Percentiles rank a stretch among this genome's conserved stretches.
phyloP scores from a whole-genome alignment of 2,797 vertebrate genomes.

The Neosilurus mollespiculum region DNA sequence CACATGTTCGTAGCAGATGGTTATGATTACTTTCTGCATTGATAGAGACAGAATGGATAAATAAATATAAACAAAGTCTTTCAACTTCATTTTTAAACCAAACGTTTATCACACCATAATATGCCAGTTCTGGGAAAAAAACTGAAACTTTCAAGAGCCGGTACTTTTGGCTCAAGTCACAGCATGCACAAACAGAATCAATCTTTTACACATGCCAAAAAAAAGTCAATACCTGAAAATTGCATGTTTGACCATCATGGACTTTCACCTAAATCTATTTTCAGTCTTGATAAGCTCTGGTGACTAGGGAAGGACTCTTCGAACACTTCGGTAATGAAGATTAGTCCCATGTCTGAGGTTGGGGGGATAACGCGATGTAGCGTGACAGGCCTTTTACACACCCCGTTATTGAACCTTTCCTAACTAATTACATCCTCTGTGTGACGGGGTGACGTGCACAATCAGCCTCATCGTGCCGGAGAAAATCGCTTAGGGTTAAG shows the following conservation, averaged over 20 bases:
- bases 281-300: not conserved
- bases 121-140: not conserved
- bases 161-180: not conserved
- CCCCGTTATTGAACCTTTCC: slow-evolving; percentile 56
- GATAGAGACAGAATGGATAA: not conserved
- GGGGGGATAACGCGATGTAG: slow-evolving; percentile 32
- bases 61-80: not conserved
- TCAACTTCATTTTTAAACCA: not conserved
- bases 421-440: slow-evolving; percentile 51
- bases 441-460: slow-evolving; percentile 44
- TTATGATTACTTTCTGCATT: slow-evolving; percentile 40
- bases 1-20: slow-evolving; percentile 53
- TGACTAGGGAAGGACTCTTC: slow-evolving; percentile 11
- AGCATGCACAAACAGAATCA: not conserved
- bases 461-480: slow-evolving; percentile 44
- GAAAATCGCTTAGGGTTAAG: slow-evolving; percentile 33
- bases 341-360: slow-evolving; percentile 43
- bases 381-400: slow-evolving; percentile 48
- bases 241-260: not conserved
- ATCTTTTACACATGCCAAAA: slow-evolving; percentile 7
- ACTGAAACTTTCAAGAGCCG: not conserved
- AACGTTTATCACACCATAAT: not conserved
- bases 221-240: slow-evolving; percentile 7
- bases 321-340: slow-evolving; percentile 33
- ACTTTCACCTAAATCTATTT: slow-evolving; percentile 16